These are phyloP conservation scores for Chrysocyon brachyurus DNA, from an alignment of 2,797 vertebrate species.

Conservation along the genomic window DNA sequence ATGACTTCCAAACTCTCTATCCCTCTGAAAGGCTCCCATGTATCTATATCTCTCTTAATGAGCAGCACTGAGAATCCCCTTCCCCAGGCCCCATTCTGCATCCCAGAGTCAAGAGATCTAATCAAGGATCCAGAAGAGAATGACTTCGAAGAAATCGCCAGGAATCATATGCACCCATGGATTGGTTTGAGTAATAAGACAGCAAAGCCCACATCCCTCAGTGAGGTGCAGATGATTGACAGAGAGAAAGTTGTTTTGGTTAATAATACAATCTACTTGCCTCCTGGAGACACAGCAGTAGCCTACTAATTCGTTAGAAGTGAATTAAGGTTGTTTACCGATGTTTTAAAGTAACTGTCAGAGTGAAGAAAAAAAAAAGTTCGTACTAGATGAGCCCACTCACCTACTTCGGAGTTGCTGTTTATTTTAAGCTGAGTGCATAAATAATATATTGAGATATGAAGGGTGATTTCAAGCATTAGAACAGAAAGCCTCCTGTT, in stretches of 20 bases:
- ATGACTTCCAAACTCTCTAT: background rate
- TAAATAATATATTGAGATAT: constrained; percentile 83
- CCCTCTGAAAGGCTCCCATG: constrained; percentile 44
- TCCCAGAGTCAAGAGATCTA: constrained; percentile 67
- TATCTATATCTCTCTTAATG: constrained; percentile 74
- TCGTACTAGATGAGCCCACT: constrained; percentile 73
- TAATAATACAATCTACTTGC: constrained; percentile 81
- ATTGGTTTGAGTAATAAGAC: constrained; percentile 57
- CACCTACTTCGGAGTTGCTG: constrained; percentile 79
- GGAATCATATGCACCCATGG: constrained; percentile 1
- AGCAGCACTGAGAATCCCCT: constrained; percentile 66
- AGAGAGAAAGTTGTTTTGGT: constrained; percentile 81
- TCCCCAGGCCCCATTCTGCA: constrained; percentile 60
- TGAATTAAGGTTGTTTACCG: constrained; percentile 84
- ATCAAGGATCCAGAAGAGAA: constrained; percentile 46
- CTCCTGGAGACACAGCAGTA: constrained; percentile 78
- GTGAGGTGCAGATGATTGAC: constrained; percentile 75
- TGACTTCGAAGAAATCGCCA: constrained; percentile 55
- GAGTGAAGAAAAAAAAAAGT: constrained; percentile 65
- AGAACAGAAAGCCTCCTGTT: constrained; percentile 75
- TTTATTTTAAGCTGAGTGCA: constrained; percentile 80
- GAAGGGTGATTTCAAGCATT: constrained; percentile 81
- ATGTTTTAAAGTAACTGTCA: constrained; percentile 84
- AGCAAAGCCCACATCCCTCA: constrained; percentile 57
- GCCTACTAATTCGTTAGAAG: constrained; percentile 79